Percentiles rank a stretch among this genome's conserved stretches.
Conservation (phyloP, 2,113 vertebrate genomes). For the Oreamnos americanus region DNA sequence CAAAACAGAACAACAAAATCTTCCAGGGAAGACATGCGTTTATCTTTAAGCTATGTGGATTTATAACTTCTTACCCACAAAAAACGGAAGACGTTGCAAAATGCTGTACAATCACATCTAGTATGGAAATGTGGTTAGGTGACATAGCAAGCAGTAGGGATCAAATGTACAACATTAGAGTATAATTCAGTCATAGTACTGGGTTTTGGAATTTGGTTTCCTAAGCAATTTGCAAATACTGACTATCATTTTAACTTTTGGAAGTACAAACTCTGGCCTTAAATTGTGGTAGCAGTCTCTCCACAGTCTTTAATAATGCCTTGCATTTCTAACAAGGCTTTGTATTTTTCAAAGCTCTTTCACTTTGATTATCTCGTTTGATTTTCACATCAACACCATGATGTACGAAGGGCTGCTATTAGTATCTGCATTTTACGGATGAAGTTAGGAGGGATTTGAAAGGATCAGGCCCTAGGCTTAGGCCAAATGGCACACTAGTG, state of each 20-base stretch:
- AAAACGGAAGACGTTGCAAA: slow-evolving; percentile 45
- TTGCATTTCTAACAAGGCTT: slow-evolving; percentile 11
- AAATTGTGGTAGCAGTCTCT: slow-evolving; percentile 45
- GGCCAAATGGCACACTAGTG: background rate
- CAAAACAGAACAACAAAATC: background rate
- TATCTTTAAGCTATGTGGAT: slow-evolving; percentile 30
- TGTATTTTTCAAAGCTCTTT: slow-evolving; percentile 56
- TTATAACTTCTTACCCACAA: slow-evolving; percentile 53
- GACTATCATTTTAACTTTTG: slow-evolving; percentile 47
- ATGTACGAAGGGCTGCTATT: background rate
- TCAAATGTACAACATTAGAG: slow-evolving; percentile 49
- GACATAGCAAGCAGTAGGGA: slow-evolving; percentile 27
- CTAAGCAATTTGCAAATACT: slow-evolving; percentile 42
- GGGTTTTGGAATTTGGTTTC: slow-evolving; percentile 42
- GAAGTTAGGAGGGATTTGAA: background rate
- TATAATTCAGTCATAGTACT: background rate
- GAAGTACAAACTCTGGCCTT: slow-evolving; percentile 53
- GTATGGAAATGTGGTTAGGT: slow-evolving; percentile 35
- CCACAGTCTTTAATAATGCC: slow-evolving; percentile 57
- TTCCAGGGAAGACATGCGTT: slow-evolving; percentile 24
- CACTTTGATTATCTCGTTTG: slow-evolving; percentile 47
- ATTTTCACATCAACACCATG: slow-evolving; percentile 1
- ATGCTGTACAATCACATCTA: slow-evolving; percentile 16
- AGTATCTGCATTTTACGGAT: slow-evolving; percentile 8
- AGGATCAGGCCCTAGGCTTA: background rate